phyloP scores from a whole-genome alignment of 1,140 invertebrate genomes.

The Popillia japonica region DNA sequence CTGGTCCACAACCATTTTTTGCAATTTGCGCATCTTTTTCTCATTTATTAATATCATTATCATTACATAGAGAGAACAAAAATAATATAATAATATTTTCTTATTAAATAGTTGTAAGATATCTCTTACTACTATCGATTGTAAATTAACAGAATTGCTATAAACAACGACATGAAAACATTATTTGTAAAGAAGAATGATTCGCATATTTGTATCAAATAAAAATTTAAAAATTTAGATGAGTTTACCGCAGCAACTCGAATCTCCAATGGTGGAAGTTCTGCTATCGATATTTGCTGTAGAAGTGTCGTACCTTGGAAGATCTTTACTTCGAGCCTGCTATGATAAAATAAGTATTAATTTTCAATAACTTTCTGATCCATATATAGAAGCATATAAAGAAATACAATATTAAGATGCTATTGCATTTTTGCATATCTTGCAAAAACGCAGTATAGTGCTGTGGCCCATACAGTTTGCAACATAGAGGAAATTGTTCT shows the following conservation, averaged over 20 bases:
- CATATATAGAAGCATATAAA: too few species aligned
- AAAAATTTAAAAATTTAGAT: conserved; percentile 36
- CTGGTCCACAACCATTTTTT: conserved; percentile 25
- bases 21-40: conserved; percentile 8
- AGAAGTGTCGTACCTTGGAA: conserved; percentile 77
- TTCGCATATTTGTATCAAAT: too few species aligned
- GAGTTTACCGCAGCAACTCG: conserved; percentile 68
- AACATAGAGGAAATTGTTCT: too few species aligned
- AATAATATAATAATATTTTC: conserved; percentile 8
- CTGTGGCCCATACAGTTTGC: too few species aligned
- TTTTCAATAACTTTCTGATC: not conserved
- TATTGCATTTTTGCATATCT: too few species aligned
- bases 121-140: conserved; percentile 9
- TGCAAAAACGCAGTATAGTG: too few species aligned
- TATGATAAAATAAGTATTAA: conserved; percentile 56
- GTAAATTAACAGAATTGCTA: not conserved
- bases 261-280: conserved; percentile 73
- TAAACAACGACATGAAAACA: not conserved
- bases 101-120: conserved; percentile 14
- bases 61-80: not conserved
- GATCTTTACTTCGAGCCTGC: conserved; percentile 80
- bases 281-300: conserved; percentile 76
- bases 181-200: not conserved
- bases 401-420: too few species aligned
- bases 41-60: conserved; percentile 7